phyloP scores from a whole-genome alignment of 2,113 vertebrate genomes.

The Amblyopsis rosae region DNA sequence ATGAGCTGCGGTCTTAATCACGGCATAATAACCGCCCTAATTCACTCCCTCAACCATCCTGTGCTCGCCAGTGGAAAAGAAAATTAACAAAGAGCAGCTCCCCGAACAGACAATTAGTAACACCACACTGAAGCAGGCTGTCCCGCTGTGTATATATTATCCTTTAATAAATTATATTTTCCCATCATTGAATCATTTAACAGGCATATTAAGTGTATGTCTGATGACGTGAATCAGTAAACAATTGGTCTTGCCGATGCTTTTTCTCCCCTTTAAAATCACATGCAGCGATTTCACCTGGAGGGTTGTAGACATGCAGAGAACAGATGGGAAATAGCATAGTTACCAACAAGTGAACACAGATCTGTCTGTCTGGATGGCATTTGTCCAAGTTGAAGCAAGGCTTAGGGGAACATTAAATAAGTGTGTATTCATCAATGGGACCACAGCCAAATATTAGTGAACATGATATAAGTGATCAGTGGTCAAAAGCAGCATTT shows the following conservation, averaged over 20 bases:
- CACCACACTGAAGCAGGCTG: conserved; percentile 45
- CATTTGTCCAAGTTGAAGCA: conserved; percentile 62
- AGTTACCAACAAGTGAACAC: conserved; percentile 66
- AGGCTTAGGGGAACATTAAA: conserved; percentile 36
- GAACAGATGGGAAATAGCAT: conserved; percentile 34
- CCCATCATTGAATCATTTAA: conserved; percentile 6
- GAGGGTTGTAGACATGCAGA: conserved; percentile 19
- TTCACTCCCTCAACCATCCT: conserved; percentile 68
- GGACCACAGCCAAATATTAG: conserved; percentile 50
- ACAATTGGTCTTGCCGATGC: not conserved
- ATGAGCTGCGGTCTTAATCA: conserved; percentile 75
- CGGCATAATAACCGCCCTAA: conserved; percentile 74
- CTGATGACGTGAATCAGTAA: conserved; percentile 8
- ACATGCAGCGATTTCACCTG: conserved; percentile 19
- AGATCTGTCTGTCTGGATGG: conserved; percentile 48
- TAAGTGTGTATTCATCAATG: conserved; percentile 44
- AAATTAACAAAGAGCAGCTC: conserved; percentile 45
- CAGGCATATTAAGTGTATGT: conserved; percentile 1
- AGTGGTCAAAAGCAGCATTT: conserved; percentile 46
- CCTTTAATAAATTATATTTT: conserved; percentile 41
- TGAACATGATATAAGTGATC: conserved; percentile 50
- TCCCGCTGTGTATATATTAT: conserved; percentile 25
- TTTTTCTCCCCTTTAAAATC: no score
- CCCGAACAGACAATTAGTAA: conserved; percentile 54
- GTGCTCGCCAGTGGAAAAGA: conserved; percentile 50